Percentiles rank a stretch among this genome's conserved stretches.
Conservation (phyloP, 2,888 invertebrate species). For the Agriopis aurantiaria region DNA sequence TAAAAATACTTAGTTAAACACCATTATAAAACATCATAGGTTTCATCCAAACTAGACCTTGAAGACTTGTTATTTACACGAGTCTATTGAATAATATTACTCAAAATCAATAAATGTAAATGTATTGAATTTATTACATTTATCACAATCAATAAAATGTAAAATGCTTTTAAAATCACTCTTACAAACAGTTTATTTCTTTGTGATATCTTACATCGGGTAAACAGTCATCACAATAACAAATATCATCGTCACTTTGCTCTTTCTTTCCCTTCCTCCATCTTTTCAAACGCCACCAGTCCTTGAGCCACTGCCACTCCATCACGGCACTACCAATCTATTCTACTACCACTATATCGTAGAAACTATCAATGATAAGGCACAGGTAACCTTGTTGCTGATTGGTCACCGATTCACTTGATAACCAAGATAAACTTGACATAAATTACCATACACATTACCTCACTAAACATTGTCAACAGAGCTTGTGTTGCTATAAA, state of each 20-base stretch:
- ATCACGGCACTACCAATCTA: constrained; percentile 77
- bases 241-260: constrained; percentile 88
- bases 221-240: constrained; percentile 92
- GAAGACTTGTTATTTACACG: constrained; percentile 14
- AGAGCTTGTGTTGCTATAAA: constrained; percentile 65
- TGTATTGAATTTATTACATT: constrained; percentile 27
- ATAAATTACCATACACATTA: constrained; percentile 76
- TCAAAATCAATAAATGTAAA: constrained; percentile 28
- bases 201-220: constrained; percentile 77
- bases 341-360: constrained; percentile 50
- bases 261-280: constrained; percentile 87
- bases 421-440: constrained; percentile 82
- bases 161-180: constrained; percentile 16
- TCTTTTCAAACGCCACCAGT: constrained; percentile 92
- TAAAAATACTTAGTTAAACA: constrained; percentile 6
- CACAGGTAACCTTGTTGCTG: constrained; percentile 64
- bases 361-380: constrained; percentile 57
- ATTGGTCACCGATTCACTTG: constrained; percentile 71
- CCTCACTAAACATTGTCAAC: constrained; percentile 80
- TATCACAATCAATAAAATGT: constrained; percentile 20
- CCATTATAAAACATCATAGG: constrained; percentile 17
- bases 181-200: constrained; percentile 1
- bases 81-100: background rate
- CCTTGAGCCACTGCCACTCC: constrained; percentile 94
- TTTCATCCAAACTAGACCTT: constrained; percentile 14